Evolutionary conservation across 2,797 vertebrate genomes (phyloP), one percentile per base, ranked within the genome.

Genomic region (Rhinatrema bivittatum): DNA sequence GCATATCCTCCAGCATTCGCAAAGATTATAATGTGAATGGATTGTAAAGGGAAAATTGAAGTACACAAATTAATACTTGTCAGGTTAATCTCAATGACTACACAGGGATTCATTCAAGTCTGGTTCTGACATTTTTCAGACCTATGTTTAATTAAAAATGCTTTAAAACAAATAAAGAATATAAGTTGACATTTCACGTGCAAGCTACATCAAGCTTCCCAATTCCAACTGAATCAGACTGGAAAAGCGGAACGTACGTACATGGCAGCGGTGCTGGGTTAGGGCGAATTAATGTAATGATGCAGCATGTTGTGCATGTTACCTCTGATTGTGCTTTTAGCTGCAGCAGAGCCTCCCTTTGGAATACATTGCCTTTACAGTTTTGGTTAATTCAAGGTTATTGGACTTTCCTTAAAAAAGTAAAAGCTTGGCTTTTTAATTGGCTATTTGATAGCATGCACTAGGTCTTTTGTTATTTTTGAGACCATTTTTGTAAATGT

Each of bases 81-180:
- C 25, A 29, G 15, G 53, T 61, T 50, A 58, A 64, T 58, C 50
- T 36, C 26, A 56, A 1, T 31, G 41, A 28, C n/a, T 17, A 37
- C 46, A 38, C 36, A 6, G 23, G 23, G 25, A 30, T 51, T 44
- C 51, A 17, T 9, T 25, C 29, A 54, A 29, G 58, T 20, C 22
- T 18, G 32, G 5, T 36, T 58, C 41, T 62, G 61, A 58, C 30
- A 43, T 62, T 70, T 65, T 62, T 53, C 31, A 22, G 23, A 26
- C 29, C 16, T 38, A 13, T 39, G 10, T 64, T 60, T 70, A 59
- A 59, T 65, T 65, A 68, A 62, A 62, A 60, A 31, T 32, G 19
- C 23, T 41, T 42, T 48, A 60, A 63, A 63, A 63, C 39, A 63
- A 65, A 47, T 52, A 46, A 49, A 46, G 29, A 47, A 21, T 40